Evolutionary conservation across 2,888 invertebrate species (phyloP), one percentile per base, ranked within the genome.

Genomic region (Lordiphosa fenestrarum): DNA sequence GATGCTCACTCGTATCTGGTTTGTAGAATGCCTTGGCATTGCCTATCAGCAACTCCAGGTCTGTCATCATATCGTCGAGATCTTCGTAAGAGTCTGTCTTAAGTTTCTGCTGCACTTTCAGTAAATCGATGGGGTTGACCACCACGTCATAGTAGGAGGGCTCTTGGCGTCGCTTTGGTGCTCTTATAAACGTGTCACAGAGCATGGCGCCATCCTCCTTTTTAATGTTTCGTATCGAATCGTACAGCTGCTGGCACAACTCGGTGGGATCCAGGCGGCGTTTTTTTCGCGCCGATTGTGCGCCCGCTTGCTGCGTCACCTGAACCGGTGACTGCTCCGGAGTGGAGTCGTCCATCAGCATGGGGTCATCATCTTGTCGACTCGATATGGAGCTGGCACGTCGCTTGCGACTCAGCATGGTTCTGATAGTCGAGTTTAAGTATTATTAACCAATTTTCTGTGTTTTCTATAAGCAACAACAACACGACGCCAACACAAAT

Each of bases 21-120:
- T 97, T 98, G 88, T 98, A 98, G 90, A 97, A 99, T 6, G 96
- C 94, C 89, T 97, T 97, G 0, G 98, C 97, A 91, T 99, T 99
- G 77, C 94, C 95, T 25, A 98, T 94, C 82, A 99, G 92, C 35
- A 98, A 91, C 85, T 97, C 96, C 72, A 99, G 93, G 88, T 99
- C 99, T 6, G 93, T 92, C 37, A 96, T 94, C 63, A 99, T 91
- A 85, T 98, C 97, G 30, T 98, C 97, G 72, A 98, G 92, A 87
- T 97, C 97, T 73, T 95, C 95, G 89, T 99, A 99, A 53, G 98
- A 98, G 78, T 99, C 98, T 0, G 96, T 98, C 92, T 98, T 98
- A 7, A 99, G 90, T 89, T 98, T 99, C 87, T 98, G 98, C 89
- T 98, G 98, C 3, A 99, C 97, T 90, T 92, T 81, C 6, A 98